Evolutionary conservation across 2,888 invertebrate species (phyloP).

Genomic region (Drosophila mulleri): DNA sequence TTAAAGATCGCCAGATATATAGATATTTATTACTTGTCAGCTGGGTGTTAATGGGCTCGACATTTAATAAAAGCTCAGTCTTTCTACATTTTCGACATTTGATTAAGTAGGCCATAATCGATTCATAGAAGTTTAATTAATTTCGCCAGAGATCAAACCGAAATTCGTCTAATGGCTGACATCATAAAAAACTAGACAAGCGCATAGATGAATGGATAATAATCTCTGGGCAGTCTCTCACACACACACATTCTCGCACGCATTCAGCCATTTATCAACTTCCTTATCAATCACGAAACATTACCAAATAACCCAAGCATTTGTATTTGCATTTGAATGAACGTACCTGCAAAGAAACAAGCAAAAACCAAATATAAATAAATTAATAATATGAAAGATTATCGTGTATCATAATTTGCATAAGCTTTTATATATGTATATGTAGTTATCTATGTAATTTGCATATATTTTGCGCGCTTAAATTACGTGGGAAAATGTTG

Average conservation of each 20-base stretch:
- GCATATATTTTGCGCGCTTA: conserved; percentile 26
- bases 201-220: conserved; percentile 24
- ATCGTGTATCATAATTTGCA: conserved; percentile 43
- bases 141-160: conserved; percentile 44
- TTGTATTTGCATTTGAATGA: conserved; percentile 60
- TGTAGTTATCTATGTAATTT: conserved; percentile 19
- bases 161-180: conserved; percentile 40
- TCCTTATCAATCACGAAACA: conserved; percentile 71
- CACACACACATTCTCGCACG: not conserved
- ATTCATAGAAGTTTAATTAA: conserved; percentile 16
- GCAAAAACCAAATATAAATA: conserved; percentile 29
- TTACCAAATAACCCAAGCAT: conserved; percentile 37
- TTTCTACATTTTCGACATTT: conserved; percentile 1
- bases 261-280: conserved; percentile 55
- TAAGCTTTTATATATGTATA: conserved; percentile 25
- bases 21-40: conserved; percentile 5
- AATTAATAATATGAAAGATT: conserved; percentile 40
- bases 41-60: conserved; percentile 11
- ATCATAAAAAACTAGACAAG: conserved; percentile 34
- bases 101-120: conserved; percentile 46
- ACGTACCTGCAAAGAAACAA: conserved; percentile 55
- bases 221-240: conserved; percentile 10
- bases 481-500: conserved; percentile 58
- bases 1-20: not conserved
- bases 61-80: conserved; percentile 26